These are phyloP conservation scores for Stenolophus ochropezus DNA, from an alignment of 2,888 invertebrate genomes.

Conservation along the genomic window DNA sequence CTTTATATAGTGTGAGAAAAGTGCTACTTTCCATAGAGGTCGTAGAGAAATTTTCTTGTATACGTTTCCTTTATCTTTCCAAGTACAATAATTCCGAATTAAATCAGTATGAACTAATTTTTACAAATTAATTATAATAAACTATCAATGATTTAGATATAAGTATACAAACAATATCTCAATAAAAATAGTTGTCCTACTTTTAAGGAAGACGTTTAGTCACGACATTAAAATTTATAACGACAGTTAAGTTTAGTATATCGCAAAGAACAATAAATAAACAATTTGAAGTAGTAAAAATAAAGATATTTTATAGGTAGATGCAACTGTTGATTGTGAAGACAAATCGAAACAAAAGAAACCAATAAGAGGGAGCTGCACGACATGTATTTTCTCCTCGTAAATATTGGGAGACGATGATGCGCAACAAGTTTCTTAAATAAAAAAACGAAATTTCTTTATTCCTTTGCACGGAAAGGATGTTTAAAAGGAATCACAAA, in stretches of 20 bases:
- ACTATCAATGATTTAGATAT: not conserved
- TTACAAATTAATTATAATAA: not conserved
- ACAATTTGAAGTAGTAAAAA: slow-evolving; percentile 7
- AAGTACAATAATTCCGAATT: too few species aligned
- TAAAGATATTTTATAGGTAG: not conserved
- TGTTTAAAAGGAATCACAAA: too few species aligned
- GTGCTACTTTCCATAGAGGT: too few species aligned
- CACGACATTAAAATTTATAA: not conserved
- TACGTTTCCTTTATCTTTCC: too few species aligned
- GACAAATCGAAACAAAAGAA: slow-evolving; percentile 2
- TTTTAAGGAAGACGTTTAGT: not conserved
- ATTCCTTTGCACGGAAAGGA: too few species aligned
- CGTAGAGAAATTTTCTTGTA: too few species aligned
- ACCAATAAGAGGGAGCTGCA: slow-evolving; percentile 1
- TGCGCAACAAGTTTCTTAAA: not conserved
- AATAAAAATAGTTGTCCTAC: not conserved
- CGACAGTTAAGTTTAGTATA: slow-evolving; percentile 4
- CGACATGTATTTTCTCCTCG: slow-evolving; percentile 35
- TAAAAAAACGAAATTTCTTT: not conserved
- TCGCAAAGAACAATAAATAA: slow-evolving; percentile 1
- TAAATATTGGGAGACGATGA: not conserved
- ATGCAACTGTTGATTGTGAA: not conserved
- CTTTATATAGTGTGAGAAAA: too few species aligned
- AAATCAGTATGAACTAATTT: too few species aligned
- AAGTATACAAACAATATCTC: not conserved